Conservation (phyloP, 2,797 vertebrate genomes). For the Bovichtus diacanthus region DNA sequence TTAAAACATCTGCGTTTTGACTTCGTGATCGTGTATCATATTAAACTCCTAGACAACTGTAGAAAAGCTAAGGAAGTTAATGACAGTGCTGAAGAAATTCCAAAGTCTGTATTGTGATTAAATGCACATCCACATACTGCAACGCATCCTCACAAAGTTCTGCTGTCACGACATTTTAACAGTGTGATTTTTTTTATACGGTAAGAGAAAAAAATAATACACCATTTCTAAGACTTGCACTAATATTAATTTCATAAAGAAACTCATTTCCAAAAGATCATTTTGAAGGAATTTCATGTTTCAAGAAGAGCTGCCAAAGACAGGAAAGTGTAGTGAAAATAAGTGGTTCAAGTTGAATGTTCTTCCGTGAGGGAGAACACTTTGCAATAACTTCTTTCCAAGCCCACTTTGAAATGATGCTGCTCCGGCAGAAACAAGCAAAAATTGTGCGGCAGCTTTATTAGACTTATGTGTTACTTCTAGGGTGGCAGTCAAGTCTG, state of each 20-base stretch:
- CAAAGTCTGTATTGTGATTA: background rate
- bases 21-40: background rate
- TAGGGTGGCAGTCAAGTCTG: background rate
- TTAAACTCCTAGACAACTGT: background rate
- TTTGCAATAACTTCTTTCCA: too few relatives aligned
- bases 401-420: background rate
- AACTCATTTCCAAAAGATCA: background rate
- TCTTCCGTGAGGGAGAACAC: slow-evolving; percentile 3
- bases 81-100: background rate
- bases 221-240: background rate
- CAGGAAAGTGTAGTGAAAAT: background rate
- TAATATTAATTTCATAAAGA: background rate
- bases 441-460: background rate
- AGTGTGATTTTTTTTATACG: background rate
- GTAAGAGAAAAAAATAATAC: background rate
- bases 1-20: background rate
- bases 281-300: slow-evolving; percentile 6
- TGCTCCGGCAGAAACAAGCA: background rate
- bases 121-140: background rate
- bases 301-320: background rate
- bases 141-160: background rate
- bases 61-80: background rate
- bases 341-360: background rate
- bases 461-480: background rate
- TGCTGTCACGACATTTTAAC: background rate